phyloP scores from a whole-genome alignment of 2,113 vertebrate genomes.

The Cranoglanis bouderius region DNA sequence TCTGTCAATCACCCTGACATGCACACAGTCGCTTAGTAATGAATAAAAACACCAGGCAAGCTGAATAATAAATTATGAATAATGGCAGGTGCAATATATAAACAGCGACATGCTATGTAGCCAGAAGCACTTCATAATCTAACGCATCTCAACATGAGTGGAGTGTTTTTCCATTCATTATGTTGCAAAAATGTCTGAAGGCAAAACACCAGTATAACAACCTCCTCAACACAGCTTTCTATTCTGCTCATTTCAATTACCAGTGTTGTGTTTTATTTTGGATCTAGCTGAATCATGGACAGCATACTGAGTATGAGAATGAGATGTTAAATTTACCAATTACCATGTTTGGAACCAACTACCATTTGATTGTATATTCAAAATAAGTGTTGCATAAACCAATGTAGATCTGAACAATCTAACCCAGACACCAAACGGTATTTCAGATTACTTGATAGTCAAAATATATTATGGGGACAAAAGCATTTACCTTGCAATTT shows the following conservation, averaged over 20 bases:
- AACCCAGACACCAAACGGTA: not conserved
- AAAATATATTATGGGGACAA: not conserved
- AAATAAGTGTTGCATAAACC: too few relatives aligned
- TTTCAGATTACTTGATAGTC: not conserved
- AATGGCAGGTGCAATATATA: conserved; percentile 24
- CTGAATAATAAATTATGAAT: conserved; percentile 20
- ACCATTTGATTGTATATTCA: not conserved
- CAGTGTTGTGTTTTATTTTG: not conserved
- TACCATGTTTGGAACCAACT: not conserved
- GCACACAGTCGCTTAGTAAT: not conserved
- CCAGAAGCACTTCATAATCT: not conserved
- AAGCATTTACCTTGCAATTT: not conserved
- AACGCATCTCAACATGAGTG: not conserved
- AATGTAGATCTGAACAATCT: not conserved
- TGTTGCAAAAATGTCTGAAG: conserved; percentile 21
- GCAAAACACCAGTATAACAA: conserved; percentile 18
- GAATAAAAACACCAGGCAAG: conserved; percentile 20
- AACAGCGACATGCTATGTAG: not conserved
- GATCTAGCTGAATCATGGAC: too few relatives aligned
- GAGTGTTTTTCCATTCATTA: conserved; percentile 7
- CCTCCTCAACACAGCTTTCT: not conserved
- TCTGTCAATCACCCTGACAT: conserved; percentile 18
- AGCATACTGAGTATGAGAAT: not conserved
- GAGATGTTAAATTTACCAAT: not conserved
- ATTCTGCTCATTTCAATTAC: not conserved